Evolutionary conservation across 2,113 vertebrate species (phyloP).

Genomic region (Sterrhoptilus dennistouni): DNA sequence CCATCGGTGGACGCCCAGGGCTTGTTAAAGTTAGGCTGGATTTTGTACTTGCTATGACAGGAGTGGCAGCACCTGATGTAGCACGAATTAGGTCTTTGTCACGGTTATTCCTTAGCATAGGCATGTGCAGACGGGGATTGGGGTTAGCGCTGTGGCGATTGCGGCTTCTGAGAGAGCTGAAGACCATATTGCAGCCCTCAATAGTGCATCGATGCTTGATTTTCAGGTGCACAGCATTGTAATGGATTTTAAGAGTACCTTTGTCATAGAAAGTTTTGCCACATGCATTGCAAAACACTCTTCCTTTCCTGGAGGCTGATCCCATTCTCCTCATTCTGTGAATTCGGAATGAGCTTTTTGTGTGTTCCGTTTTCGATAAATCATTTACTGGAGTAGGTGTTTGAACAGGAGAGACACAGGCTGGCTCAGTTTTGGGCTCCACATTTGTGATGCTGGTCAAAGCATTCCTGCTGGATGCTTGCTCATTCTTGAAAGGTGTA

Average conservation of each 20-base stretch:
- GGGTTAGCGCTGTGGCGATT: constrained; percentile 99
- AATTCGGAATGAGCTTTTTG: constrained; percentile 95
- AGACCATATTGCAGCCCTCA: constrained; percentile 99
- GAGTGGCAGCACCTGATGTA: constrained; percentile 87
- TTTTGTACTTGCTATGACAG: constrained; percentile 95
- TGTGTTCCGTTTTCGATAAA: constrained; percentile 88
- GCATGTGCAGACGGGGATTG: constrained; percentile 97
- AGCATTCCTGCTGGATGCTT: constrained; percentile 87
- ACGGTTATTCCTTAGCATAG: constrained; percentile 97
- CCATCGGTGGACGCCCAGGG: constrained; percentile 91
- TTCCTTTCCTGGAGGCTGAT: constrained; percentile 93
- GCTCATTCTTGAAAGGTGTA: constrained; percentile 90
- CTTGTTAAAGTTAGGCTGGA: constrained; percentile 91
- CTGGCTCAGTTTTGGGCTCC: constrained; percentile 94
- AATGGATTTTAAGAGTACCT: constrained; percentile 98
- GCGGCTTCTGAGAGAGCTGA: constrained; percentile 95
- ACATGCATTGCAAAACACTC: constrained; percentile 97
- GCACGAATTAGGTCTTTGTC: constrained; percentile 98
- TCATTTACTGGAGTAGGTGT: constrained; percentile 76
- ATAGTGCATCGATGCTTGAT: constrained; percentile 99
- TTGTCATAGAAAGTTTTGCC: constrained; percentile 99
- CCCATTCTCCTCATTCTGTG: constrained; percentile 97
- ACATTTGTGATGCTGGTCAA: constrained; percentile 88
- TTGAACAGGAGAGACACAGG: constrained; percentile 85
- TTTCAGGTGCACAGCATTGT: constrained; percentile 97